These are phyloP conservation scores for Anthopleura sola DNA, from an alignment of 64 coral and sea anemone genomes.

Conservation along the genomic window DNA sequence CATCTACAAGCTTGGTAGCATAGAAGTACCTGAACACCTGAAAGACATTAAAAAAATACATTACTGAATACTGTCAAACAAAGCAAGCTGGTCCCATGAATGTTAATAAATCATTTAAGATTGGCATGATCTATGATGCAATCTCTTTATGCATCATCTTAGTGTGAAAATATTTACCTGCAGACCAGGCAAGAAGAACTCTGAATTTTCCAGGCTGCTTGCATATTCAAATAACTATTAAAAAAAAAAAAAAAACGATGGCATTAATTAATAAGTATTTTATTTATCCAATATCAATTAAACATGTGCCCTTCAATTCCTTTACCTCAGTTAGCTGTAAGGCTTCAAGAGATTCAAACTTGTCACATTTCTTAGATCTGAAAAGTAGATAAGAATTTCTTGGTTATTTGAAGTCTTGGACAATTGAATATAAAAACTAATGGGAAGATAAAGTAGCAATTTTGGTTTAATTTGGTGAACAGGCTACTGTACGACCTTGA, in stretches of 20 bases:
- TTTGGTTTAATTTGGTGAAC: too few relatives aligned
- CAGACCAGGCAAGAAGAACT: neutral
- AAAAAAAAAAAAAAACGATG: neutral
- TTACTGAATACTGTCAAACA: too few relatives aligned
- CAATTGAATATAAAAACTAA: too few relatives aligned
- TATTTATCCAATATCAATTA: neutral
- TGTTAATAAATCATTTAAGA: too few relatives aligned
- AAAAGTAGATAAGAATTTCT: neutral
- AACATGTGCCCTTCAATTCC: neutral
- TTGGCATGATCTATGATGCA: too few relatives aligned
- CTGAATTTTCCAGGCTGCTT: conserved; percentile 2
- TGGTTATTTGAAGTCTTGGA: too few relatives aligned
- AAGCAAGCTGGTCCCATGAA: too few relatives aligned
- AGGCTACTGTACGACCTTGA: too few relatives aligned
- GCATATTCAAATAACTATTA: conserved; percentile 27
- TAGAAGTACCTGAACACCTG: conserved; percentile 45
- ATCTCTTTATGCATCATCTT: neutral
- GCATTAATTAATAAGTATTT: neutral
- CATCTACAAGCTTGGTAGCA: conserved; percentile 31
- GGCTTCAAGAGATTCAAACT: neutral
- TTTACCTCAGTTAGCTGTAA: conserved; percentile 16
- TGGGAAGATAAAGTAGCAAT: too few relatives aligned
- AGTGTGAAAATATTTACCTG: neutral
- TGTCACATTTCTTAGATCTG: conserved; percentile 3
- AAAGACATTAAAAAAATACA: neutral